phyloP scores from a whole-genome alignment of 2,797 vertebrate species.

The Parauchenoglanis punctatus region DNA sequence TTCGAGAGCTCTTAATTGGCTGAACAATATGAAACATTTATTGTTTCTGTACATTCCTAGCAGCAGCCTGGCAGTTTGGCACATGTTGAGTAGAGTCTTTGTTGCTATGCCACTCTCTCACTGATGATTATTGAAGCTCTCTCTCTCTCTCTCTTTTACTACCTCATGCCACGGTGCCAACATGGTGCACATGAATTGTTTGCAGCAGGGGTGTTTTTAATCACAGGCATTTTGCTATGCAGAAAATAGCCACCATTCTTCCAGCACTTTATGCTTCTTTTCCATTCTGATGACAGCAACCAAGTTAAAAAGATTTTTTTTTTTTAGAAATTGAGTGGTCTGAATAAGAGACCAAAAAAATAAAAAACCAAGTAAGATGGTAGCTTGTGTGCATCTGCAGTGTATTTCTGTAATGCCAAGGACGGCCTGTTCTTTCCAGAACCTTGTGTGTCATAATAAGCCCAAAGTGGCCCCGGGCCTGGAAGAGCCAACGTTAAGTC shows the following conservation, averaged over 20 bases:
- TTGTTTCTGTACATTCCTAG: conserved; percentile 70
- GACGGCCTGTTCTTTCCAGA: conserved; percentile 65
- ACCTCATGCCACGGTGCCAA: conserved; percentile 63
- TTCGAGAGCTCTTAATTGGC: conserved; percentile 63
- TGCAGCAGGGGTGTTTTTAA: conserved; percentile 70
- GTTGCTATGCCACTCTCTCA: conserved; percentile 69
- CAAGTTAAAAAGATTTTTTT: neutral
- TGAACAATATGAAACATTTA: conserved; percentile 73
- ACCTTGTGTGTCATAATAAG: conserved; percentile 69
- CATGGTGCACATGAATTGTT: conserved; percentile 68
- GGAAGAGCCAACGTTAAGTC: conserved; percentile 64
- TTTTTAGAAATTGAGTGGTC: neutral
- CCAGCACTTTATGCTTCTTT: conserved; percentile 47
- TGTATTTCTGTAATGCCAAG: conserved; percentile 60
- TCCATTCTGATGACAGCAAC: conserved; percentile 35
- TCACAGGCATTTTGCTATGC: conserved; percentile 72
- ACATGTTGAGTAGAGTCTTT: conserved; percentile 68
- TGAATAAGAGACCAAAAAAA: neutral
- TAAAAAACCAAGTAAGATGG: neutral
- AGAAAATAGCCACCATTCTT: conserved; percentile 65
- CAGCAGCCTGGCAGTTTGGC: conserved; percentile 65
- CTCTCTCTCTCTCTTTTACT: conserved; percentile 64
- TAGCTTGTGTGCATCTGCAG: conserved; percentile 48
- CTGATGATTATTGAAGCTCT: conserved; percentile 65
- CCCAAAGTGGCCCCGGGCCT: conserved; percentile 65